These are phyloP conservation scores for Andrena trimmerana DNA, from an alignment of 2,888 invertebrate species.

Conservation along the genomic window DNA sequence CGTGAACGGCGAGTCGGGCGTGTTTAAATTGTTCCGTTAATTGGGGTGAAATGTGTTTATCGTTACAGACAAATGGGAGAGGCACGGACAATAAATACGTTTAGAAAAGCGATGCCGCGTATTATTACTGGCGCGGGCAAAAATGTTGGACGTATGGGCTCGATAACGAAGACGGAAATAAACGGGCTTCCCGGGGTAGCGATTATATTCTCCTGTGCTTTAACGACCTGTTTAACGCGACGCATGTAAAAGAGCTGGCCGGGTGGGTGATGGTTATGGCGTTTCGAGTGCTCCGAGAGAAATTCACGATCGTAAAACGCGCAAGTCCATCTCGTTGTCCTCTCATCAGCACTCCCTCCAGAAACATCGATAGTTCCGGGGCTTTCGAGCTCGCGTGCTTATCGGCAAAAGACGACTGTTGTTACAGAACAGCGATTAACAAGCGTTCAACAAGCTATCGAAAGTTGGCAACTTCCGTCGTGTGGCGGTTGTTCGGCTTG, in stretches of 20 bases:
- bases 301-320: constrained; percentile 52
- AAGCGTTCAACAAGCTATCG: constrained; percentile 46
- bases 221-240: constrained; percentile 7
- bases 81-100: not conserved
- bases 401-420: constrained; percentile 30
- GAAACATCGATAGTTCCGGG: constrained; percentile 52
- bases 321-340: not conserved
- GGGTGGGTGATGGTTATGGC: constrained; percentile 7
- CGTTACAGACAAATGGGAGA: not conserved
- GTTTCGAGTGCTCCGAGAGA: constrained; percentile 7
- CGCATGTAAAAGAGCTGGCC: not conserved
- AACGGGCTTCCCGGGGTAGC: not conserved
- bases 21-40: not conserved
- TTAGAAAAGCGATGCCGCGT: not conserved
- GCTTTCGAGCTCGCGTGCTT: constrained; percentile 32
- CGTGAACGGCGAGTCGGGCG: not conserved
- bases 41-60: not conserved
- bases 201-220: not conserved
- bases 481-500: not conserved
- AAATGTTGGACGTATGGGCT: not conserved
- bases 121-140: not conserved
- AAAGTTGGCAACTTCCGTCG: constrained; percentile 53
- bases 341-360: not conserved
- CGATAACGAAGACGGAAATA: constrained; percentile 1
- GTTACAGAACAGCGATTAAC: constrained; percentile 50